phyloP scores from a whole-genome alignment of 2,113 vertebrate genomes.

The Dermatemys mawii region DNA sequence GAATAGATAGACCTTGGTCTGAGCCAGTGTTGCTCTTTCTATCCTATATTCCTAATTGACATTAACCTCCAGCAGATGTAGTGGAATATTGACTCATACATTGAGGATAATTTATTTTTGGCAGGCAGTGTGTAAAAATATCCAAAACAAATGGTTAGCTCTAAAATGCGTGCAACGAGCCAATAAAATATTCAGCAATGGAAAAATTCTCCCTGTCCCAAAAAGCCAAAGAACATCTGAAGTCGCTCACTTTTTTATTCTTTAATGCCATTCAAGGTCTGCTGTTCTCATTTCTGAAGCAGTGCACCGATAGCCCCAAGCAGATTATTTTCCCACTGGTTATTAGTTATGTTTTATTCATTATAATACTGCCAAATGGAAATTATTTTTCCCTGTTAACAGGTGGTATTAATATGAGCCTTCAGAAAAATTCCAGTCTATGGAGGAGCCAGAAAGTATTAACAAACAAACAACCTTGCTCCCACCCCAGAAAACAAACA shows the following conservation, averaged over 20 bases:
- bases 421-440: not conserved
- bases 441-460: not conserved
- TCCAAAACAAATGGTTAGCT: not conserved
- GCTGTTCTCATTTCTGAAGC: constrained; percentile 10
- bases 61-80: not conserved
- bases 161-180: not conserved
- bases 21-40: accelerated
- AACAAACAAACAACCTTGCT: not conserved
- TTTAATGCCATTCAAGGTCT: not conserved
- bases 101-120: not conserved
- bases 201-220: constrained; percentile 6
- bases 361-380: constrained; percentile 36
- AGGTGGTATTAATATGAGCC: not conserved
- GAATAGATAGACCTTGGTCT: not conserved
- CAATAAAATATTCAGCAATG: not conserved
- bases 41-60: accelerated
- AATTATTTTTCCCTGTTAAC: constrained; percentile 44
- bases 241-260: not conserved
- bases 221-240: not conserved
- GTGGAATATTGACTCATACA: not conserved
- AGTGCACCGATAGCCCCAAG: constrained; percentile 1
- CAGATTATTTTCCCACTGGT: not conserved
- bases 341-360: constrained; percentile 62
- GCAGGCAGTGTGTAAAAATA: not conserved
- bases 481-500: not conserved